Evolutionary conservation across 2,113 vertebrate genomes (phyloP).

Genomic region (Crotalus tigris): DNA sequence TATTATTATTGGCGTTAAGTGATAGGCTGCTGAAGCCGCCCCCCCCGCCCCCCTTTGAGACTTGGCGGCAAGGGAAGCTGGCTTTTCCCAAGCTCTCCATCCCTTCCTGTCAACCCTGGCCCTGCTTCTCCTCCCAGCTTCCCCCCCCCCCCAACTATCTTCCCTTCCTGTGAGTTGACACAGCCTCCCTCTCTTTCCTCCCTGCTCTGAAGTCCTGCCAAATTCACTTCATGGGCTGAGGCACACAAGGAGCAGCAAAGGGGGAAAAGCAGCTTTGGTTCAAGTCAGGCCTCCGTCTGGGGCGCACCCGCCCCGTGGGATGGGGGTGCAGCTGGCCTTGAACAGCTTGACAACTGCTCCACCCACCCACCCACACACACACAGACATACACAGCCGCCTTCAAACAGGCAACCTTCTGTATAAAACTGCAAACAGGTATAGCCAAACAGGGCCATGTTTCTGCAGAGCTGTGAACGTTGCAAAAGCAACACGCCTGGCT

Average conservation of each 20-base stretch:
- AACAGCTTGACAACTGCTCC: conserved; percentile 31
- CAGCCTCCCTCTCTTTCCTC: background rate
- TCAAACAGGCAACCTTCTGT: conserved; percentile 27
- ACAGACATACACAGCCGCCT: background rate
- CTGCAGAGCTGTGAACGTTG: background rate
- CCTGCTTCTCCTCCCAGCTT: background rate
- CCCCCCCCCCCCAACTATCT: no score
- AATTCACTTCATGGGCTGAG: background rate
- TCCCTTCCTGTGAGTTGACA: background rate
- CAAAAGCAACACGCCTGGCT: background rate
- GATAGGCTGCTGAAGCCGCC: no score
- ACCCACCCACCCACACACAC: background rate
- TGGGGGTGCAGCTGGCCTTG: conserved; percentile 7
- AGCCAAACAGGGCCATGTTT: conserved; percentile 1
- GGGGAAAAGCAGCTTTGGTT: conserved; percentile 28
- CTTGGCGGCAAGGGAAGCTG: background rate
- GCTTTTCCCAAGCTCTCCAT: background rate
- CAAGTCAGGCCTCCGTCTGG: conserved; percentile 39
- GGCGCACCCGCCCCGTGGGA: background rate
- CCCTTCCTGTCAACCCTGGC: no score
- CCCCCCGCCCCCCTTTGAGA: background rate
- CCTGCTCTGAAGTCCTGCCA: conserved; percentile 20
- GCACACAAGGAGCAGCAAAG: background rate
- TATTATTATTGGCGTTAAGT: no score
- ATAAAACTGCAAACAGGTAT: conserved; percentile 34